phyloP scores from a whole-genome alignment of 2,797 vertebrate genomes.

The Gephyroberyx darwinii region DNA sequence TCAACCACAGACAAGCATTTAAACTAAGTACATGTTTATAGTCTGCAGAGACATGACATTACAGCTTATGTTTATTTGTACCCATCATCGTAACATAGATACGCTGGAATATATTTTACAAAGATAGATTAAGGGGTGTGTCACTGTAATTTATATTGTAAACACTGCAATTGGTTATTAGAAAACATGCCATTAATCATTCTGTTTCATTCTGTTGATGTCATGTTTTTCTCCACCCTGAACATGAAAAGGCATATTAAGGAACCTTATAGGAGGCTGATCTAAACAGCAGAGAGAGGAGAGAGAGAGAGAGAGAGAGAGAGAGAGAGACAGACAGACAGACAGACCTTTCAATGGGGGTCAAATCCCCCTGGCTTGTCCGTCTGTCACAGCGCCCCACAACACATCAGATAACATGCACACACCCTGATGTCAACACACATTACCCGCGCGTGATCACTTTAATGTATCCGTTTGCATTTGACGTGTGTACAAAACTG shows the following conservation, averaged over 20 bases:
- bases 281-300: no score
- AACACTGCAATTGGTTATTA: neutral
- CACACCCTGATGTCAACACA: neutral
- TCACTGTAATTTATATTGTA: neutral
- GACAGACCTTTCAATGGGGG: conserved; percentile 22
- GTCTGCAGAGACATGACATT: no score
- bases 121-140: neutral
- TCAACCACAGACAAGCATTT: no score
- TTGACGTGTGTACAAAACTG: neutral
- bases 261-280: neutral
- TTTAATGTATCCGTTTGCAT: neutral
- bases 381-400: neutral
- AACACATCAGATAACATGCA: conserved; percentile 25
- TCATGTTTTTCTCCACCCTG: neutral
- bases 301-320: no score
- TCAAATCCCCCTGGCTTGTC: conserved; percentile 15
- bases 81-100: neutral
- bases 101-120: conserved; percentile 1
- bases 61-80: no score
- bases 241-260: neutral
- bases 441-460: neutral
- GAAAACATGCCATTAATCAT: neutral
- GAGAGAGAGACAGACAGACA: neutral
- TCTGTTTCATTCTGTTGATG: neutral
- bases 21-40: no score